phyloP scores from a whole-genome alignment of 2,888 invertebrate genomes.

The Ochropleura plecta region DNA sequence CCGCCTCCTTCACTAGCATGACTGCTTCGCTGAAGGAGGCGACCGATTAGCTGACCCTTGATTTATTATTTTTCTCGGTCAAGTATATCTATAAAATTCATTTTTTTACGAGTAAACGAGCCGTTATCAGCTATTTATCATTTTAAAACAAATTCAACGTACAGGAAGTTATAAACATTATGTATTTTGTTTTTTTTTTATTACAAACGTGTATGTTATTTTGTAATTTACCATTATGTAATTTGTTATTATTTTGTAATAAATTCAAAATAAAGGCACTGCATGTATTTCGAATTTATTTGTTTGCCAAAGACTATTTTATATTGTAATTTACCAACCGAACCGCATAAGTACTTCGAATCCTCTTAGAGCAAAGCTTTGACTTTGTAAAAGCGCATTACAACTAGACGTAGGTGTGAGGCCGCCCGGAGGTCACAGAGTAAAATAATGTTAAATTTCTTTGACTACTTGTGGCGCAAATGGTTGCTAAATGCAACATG shows the following conservation, averaged over 20 bases:
- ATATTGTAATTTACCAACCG: neutral
- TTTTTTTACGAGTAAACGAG: neutral
- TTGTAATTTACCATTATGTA: too few relatives aligned
- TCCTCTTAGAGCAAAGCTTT: conserved; percentile 36
- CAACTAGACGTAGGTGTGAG: conserved; percentile 58
- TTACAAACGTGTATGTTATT: too few relatives aligned
- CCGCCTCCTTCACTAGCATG: too few relatives aligned
- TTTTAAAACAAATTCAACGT: neutral
- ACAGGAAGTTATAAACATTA: neutral
- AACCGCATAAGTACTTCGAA: conserved; percentile 1
- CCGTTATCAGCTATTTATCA: neutral
- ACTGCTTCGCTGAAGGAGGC: too few relatives aligned
- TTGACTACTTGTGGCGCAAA: neutral
- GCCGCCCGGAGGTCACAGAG: conserved; percentile 48
- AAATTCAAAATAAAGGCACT: neutral
- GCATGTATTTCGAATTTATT: neutral
- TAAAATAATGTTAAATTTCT: conserved; percentile 29
- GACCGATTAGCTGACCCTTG: too few relatives aligned
- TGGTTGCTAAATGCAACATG: conserved; percentile 18
- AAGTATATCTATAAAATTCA: too few relatives aligned
- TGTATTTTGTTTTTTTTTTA: too few relatives aligned
- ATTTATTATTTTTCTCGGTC: too few relatives aligned
- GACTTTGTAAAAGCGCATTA: conserved; percentile 59
- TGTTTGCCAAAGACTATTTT: neutral
- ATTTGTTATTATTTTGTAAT: neutral